Evolutionary conservation across 2,888 invertebrate species (phyloP).

Genomic region (Tethea ocularis): DNA sequence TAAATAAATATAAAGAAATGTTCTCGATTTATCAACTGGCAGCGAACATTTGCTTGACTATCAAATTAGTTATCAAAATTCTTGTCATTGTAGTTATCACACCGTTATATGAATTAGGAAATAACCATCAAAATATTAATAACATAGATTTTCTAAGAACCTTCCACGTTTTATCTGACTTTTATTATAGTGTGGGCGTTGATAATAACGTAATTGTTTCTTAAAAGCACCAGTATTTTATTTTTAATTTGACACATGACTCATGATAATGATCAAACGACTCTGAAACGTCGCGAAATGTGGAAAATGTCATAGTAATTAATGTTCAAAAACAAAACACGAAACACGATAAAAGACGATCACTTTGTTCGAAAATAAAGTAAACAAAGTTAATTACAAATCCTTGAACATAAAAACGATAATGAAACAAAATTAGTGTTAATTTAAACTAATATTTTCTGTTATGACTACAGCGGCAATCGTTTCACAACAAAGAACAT

Average conservation of each 20-base stretch:
- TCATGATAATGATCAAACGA: slow-evolving; percentile 9
- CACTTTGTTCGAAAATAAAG: neutral
- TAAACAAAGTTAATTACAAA: slow-evolving; percentile 2
- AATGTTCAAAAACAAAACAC: slow-evolving; percentile 4
- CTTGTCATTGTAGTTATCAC: neutral
- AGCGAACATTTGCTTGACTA: neutral
- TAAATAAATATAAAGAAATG: too few species aligned
- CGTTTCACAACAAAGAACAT: slow-evolving; percentile 7
- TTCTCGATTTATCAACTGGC: too few species aligned
- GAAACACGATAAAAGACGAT: neutral
- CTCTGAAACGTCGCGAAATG: slow-evolving; percentile 1
- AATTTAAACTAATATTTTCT: slow-evolving; percentile 8
- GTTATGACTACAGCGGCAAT: neutral
- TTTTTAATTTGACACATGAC: slow-evolving; percentile 9
- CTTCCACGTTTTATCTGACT: neutral
- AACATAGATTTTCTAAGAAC: neutral
- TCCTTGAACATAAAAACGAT: slow-evolving; percentile 6
- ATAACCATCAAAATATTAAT: neutral
- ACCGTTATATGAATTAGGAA: too few species aligned
- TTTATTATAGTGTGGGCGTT: slow-evolving; percentile 9
- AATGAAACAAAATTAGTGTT: slow-evolving; percentile 1
- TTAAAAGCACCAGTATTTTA: slow-evolving; percentile 6
- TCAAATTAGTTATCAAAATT: neutral
- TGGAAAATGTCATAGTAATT: neutral
- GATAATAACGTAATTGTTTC: slow-evolving; percentile 7